Conservation (phyloP, 37 sponge, comb jelly and placozoan species). For the Axinella damicornis region DNA sequence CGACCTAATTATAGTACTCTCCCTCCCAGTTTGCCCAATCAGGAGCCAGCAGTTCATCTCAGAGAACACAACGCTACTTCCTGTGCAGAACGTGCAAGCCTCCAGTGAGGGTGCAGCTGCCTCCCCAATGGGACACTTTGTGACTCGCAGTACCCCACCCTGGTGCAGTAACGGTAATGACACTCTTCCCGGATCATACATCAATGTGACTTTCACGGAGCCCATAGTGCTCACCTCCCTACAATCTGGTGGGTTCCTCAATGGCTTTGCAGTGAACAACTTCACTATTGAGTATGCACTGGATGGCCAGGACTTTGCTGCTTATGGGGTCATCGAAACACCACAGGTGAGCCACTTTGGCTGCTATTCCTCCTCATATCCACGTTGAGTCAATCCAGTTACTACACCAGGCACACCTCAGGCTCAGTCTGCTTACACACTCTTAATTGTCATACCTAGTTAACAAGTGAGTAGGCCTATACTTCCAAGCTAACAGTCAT, state of each 20-base stretch:
- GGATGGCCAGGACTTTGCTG: too few species aligned
- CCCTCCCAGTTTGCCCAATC: conserved; percentile 52
- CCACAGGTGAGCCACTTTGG: too few species aligned
- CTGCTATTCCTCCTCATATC: too few species aligned
- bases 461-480: too few species aligned
- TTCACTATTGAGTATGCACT: conserved; percentile 31
- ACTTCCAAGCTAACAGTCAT: too few species aligned
- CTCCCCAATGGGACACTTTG: background rate
- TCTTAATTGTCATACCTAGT: too few species aligned
- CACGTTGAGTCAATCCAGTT: too few species aligned
- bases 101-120: conserved; percentile 18
- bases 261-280: conserved; percentile 21
- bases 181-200: background rate
- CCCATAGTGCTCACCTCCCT: conserved; percentile 17
- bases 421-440: too few species aligned
- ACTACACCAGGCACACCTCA: too few species aligned
- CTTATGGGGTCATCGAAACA: too few species aligned
- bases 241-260: conserved; percentile 1
- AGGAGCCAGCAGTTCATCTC: conserved; percentile 15
- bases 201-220: conserved; percentile 42
- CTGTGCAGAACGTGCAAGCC: background rate
- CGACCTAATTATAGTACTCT: too few species aligned
- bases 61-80: conserved; percentile 6
- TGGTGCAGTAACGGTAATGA: conserved; percentile 5
- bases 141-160: background rate